Evolutionary conservation across 2,888 invertebrate species (phyloP), one percentile per base, ranked within the genome.

Genomic region (Steromphala cineraria): DNA sequence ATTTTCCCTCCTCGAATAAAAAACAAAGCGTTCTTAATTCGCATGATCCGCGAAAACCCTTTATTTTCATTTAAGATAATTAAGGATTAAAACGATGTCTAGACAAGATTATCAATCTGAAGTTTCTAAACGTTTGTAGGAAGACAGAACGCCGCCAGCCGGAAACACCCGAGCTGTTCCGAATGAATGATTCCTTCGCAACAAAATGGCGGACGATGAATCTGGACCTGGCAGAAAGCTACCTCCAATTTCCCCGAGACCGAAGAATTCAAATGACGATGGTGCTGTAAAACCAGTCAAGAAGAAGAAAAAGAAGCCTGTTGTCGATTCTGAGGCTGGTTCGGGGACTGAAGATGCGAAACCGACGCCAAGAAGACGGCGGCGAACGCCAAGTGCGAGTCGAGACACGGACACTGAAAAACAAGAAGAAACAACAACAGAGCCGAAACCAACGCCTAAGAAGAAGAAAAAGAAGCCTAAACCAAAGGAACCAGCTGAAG

Each of bases 241-340:
- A 7, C 89, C 87, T n/a, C 90, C 90, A 28, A 79, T 89, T 75
- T 79, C 85, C 10, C 55, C 85, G 8, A 81, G 83, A 56, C 28
- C 78, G 17, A 78, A 79, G 0, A 67, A 81, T 53, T 79, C 74
- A 21, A 82, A 78, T 7, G 85, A 81, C 31, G 82, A 67, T 40
- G 83, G 85, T 74, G 84, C 83, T 17, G 86, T 85, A 31, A 87
- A 85, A 67, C 86, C 87, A 31, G 85, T 85, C 36, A 88, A 87
- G 76, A 87, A 84, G 82, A 90, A 88, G 79, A 88, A 87, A 81
- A 89, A 89, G 83, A 89, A 88, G 75, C 86, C 87, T 56, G 62
- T 75, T 5, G 85, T 80, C 24, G 82, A 83, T n/a, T 81, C 52
- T 10, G 31, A 74, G 2, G 17, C 36, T 53, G 53, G 19, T 5